Percentiles rank a stretch among this genome's conserved stretches.
phyloP scores from a whole-genome alignment of 2,113 vertebrate species.

The Reinhardtius hippoglossoides region DNA sequence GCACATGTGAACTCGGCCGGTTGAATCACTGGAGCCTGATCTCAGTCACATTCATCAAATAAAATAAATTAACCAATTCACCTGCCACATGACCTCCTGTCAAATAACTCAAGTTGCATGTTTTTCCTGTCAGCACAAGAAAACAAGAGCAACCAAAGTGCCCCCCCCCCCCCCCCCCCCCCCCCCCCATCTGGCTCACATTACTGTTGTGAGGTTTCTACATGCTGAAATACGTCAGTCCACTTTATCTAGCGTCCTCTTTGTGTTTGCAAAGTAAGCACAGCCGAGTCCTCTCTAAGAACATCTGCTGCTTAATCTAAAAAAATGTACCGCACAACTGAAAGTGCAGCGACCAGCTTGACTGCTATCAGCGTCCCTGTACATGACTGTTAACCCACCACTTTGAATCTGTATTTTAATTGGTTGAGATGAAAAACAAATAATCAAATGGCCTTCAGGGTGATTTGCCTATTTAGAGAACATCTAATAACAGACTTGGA shows the following conservation, averaged over 20 bases:
- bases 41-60: background rate
- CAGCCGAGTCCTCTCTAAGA: background rate
- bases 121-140: slow-evolving; percentile 27
- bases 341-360: background rate
- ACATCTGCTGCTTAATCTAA: background rate
- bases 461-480: background rate
- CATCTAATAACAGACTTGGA: too few relatives aligned
- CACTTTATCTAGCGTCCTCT: background rate
- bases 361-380: slow-evolving; percentile 10
- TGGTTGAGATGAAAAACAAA: background rate
- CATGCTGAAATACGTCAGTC: background rate
- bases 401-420: slow-evolving; percentile 10
- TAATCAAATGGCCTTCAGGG: slow-evolving; percentile 1
- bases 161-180: slow-evolving; percentile 10
- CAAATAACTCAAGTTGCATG: slow-evolving; percentile 10
- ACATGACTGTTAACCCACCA: background rate
- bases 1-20: background rate
- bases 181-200: slow-evolving; percentile 15
- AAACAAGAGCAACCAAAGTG: slow-evolving; percentile 13
- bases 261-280: slow-evolving; percentile 2
- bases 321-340: background rate
- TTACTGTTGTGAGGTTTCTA: background rate
- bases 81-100: slow-evolving; percentile 6
- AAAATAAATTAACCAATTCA: background rate
- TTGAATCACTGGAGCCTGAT: background rate